Conservation (phyloP, 2,797 vertebrate genomes). For the Alosa sapidissima region DNA sequence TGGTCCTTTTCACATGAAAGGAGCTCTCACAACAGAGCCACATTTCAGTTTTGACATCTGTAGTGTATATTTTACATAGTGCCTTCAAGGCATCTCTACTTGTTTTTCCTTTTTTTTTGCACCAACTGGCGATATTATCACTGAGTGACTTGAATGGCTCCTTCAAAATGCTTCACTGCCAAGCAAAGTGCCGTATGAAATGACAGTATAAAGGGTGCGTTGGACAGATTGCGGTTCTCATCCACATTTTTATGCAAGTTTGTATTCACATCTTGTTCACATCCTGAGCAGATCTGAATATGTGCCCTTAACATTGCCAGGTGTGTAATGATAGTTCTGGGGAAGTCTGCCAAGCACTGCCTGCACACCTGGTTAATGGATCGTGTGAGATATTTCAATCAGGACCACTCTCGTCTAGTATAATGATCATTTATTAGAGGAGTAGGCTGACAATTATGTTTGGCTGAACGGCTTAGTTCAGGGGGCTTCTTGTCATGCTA, state of each 20-base stretch:
- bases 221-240: neutral
- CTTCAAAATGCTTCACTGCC: neutral
- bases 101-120: neutral
- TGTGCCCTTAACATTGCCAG: neutral
- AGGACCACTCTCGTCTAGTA: too few species aligned
- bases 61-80: neutral
- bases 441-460: too few species aligned
- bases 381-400: too few species aligned
- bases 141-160: neutral
- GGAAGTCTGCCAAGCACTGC: neutral
- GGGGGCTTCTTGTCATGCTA: too few species aligned
- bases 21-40: neutral
- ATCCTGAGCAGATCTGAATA: neutral
- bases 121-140: neutral
- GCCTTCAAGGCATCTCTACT: neutral
- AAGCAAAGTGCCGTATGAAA: neutral
- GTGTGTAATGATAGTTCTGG: neutral
- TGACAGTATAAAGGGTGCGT: neutral
- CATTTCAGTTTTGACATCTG: neutral
- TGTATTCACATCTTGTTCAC: neutral
- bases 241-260: neutral
- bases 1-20: neutral
- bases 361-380: neutral
- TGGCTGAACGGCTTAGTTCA: too few species aligned
- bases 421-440: too few species aligned